Conservation (phyloP, 2,797 vertebrate species). For the Leucoraja ocellata region DNA sequence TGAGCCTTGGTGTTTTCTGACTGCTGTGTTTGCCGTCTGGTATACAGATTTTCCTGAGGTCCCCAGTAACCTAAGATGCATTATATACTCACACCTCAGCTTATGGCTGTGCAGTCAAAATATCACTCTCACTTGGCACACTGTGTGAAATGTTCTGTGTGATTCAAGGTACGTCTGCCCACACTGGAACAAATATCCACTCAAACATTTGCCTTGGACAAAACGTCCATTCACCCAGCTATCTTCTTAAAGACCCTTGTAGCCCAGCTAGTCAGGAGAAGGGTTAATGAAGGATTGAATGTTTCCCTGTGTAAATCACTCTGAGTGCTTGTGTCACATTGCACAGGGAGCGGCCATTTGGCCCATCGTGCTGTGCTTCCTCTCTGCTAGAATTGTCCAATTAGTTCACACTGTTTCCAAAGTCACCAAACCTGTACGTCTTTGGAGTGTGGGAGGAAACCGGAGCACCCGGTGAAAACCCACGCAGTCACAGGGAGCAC, state of each 20-base stretch:
- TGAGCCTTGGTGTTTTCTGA: slow-evolving; percentile 21
- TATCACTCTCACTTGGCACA: not conserved
- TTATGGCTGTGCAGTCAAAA: slow-evolving; percentile 33
- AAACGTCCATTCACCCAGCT: not conserved
- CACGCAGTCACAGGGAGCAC: no score
- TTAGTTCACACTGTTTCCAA: no score
- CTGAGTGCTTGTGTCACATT: not conserved
- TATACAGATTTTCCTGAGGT: slow-evolving; percentile 34
- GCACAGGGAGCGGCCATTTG: not conserved
- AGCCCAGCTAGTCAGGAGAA: not conserved
- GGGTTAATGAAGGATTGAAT: not conserved
- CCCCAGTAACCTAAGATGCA: slow-evolving; percentile 20
- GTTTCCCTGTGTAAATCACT: not conserved
- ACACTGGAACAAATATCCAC: slow-evolving; percentile 30
- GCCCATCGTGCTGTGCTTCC: not conserved
- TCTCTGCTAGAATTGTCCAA: not conserved
- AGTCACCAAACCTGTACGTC: no score
- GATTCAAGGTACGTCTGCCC: slow-evolving; percentile 5
- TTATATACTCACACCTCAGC: slow-evolving; percentile 18
- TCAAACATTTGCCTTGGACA: not conserved
- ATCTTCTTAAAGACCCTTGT: not conserved
- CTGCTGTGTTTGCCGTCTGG: slow-evolving; percentile 20
- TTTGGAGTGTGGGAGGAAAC: no score
- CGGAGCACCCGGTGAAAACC: no score
- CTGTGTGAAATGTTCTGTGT: slow-evolving; percentile 34